Base-by-base conservation (phyloP, 2,113 vertebrate genomes). In the Burhinus bistriatus region DNA sequence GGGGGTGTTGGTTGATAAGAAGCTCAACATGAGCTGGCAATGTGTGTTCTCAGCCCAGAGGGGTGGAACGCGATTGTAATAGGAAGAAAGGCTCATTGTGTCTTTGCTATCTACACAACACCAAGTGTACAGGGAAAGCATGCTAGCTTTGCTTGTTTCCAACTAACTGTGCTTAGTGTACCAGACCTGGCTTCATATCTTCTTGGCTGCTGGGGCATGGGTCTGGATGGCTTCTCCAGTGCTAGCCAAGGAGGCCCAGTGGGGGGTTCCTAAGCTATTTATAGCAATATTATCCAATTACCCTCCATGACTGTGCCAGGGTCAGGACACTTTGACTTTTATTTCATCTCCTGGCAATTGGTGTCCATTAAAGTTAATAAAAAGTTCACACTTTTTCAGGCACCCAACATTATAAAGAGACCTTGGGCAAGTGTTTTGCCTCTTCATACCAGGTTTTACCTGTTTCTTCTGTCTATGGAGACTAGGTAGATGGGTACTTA, bases 181-280 rank as follows among this genome's bases (percentile, higher is more conserved):
- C 7, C 61, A 11, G 15, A 22, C 15, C 29, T 66, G 72, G n/a
- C 15, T 45, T 55, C 72, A 22, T 36, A 51, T 17, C 32, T 54
- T 32, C 49, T 66, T 0, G 0, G 30, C 40, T 66, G 68, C 40
- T 5, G 5, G 12, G 40, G 11, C 34, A n/a, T 4, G 9, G 19
- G 25, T 62, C 68, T 76, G n/a, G 34, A 29, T 17, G 64, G 59
- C 23, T 44, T 71, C 42, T 69, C 54, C 47, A 51, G 17, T 58
- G 38, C 36, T 52, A 76, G 29, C 16, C 36, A 62, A 44, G 29
- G 34, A 71, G 26, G 18, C 4, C 15, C 15, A 5, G 30, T 21
- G 12, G 0, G 3, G 17, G 16, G 3, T 9, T 83, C 40, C 29
- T 17, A 7, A 47, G 54, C 30, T 21, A 51, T 40, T 19, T 65